These are phyloP conservation scores for Lagocephalus sceleratus DNA, from an alignment of 2,797 vertebrate genomes.

Conservation along the genomic window DNA sequence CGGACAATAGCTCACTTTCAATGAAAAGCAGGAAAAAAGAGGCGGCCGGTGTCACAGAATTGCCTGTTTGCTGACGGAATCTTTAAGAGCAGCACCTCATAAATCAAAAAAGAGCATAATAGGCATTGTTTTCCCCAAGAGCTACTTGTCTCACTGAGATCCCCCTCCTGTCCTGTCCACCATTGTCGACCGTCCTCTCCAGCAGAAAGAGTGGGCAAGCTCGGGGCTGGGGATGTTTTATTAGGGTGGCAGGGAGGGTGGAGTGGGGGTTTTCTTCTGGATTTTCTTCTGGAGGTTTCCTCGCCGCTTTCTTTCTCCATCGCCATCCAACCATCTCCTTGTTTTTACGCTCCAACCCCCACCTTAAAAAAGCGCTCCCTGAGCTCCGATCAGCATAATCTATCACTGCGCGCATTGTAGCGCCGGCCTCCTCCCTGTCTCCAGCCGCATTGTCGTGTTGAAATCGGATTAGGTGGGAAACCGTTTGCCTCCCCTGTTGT, in stretches of 20 bases:
- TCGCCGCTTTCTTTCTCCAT: constrained; percentile 36
- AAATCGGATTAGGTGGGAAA: constrained; percentile 70
- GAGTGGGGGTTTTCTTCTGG: too few relatives aligned
- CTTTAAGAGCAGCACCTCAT: constrained; percentile 79
- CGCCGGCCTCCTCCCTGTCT: constrained; percentile 58
- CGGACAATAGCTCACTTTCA: constrained; percentile 73
- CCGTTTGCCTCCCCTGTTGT: constrained; percentile 54
- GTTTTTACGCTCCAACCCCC: constrained; percentile 54
- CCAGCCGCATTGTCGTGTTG: constrained; percentile 61
- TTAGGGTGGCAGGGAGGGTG: too few relatives aligned
- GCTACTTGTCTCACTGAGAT: constrained; percentile 59
- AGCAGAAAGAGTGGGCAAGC: too few relatives aligned
- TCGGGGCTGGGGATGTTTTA: too few relatives aligned
- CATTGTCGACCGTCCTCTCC: neutral
- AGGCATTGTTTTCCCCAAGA: constrained; percentile 69
- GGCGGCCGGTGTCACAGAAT: constrained; percentile 68
- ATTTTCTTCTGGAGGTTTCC: constrained; percentile 26
- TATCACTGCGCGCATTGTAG: constrained; percentile 72
- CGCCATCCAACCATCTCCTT: constrained; percentile 42
- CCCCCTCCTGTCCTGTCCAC: constrained; percentile 17
- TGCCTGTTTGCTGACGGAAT: constrained; percentile 77
- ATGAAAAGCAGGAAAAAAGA: constrained; percentile 68
- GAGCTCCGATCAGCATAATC: constrained; percentile 73
- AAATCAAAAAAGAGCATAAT: constrained; percentile 81
- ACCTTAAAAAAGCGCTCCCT: constrained; percentile 31